phyloP scores from a whole-genome alignment of 2,113 vertebrate species.

The Eudyptes chrysolophus region DNA sequence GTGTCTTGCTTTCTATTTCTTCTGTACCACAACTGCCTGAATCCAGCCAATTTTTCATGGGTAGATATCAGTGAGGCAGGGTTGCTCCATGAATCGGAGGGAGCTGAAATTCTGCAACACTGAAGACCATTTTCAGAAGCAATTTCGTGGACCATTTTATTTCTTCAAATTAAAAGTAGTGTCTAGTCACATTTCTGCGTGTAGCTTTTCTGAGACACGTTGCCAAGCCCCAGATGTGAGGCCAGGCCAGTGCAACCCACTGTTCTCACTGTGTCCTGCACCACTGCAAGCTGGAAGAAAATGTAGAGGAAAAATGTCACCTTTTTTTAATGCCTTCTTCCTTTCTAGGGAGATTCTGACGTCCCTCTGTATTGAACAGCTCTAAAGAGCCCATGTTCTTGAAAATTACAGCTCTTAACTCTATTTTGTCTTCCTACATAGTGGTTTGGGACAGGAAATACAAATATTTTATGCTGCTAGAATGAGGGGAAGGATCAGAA shows the following conservation, averaged over 20 bases:
- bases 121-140: background rate
- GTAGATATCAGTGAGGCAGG: background rate
- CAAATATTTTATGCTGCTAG: conserved; percentile 1
- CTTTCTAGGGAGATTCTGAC: background rate
- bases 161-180: background rate
- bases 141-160: background rate
- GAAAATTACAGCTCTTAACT: background rate
- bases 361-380: background rate
- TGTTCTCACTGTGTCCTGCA: background rate
- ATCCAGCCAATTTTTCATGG: background rate
- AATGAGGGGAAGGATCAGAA: background rate
- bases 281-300: background rate
- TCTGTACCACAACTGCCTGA: background rate
- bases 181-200: background rate
- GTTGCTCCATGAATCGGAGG: background rate
- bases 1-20: background rate
- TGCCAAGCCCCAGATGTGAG: background rate
- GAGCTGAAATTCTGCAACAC: background rate
- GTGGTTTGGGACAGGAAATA: background rate
- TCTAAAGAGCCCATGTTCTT: background rate
- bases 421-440: background rate
- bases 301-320: background rate
- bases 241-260: background rate
- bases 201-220: fast-evolving
- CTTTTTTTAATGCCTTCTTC: background rate